Conservation (phyloP, 2,113 vertebrate genomes). For the Chunga burmeisteri region DNA sequence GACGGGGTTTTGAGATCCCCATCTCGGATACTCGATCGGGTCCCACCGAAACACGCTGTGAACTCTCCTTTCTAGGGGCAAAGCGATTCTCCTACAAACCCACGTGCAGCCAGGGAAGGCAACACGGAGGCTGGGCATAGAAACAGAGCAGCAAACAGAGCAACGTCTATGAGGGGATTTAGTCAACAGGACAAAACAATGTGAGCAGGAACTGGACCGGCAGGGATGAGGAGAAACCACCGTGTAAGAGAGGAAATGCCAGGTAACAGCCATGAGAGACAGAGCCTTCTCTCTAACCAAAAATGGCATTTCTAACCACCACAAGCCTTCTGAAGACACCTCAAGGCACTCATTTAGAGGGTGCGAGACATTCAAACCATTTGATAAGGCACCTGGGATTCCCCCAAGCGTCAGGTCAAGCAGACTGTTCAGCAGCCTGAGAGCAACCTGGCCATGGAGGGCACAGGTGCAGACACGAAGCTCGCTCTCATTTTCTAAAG, state of each 20-base stretch:
- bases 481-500: neutral
- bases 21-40: fast-evolving
- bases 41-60: neutral
- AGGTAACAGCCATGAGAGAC: neutral
- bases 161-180: neutral
- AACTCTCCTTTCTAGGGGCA: neutral
- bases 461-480: neutral
- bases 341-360: neutral
- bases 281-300: neutral
- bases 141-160: neutral
- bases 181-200: neutral
- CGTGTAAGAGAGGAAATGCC: neutral
- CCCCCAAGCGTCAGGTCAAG: neutral
- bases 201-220: neutral
- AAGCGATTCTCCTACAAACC: neutral
- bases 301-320: neutral
- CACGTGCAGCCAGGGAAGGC: neutral
- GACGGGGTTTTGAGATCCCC: neutral
- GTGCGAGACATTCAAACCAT: neutral
- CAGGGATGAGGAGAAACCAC: neutral
- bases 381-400: constrained; percentile 1
- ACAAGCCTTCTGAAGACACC: neutral
- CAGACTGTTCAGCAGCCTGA: neutral
- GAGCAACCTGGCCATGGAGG: neutral
- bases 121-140: neutral